These are phyloP conservation scores for Chromoteleia sp. DNA, from an alignment of 2,888 invertebrate species.

Conservation along the genomic window DNA sequence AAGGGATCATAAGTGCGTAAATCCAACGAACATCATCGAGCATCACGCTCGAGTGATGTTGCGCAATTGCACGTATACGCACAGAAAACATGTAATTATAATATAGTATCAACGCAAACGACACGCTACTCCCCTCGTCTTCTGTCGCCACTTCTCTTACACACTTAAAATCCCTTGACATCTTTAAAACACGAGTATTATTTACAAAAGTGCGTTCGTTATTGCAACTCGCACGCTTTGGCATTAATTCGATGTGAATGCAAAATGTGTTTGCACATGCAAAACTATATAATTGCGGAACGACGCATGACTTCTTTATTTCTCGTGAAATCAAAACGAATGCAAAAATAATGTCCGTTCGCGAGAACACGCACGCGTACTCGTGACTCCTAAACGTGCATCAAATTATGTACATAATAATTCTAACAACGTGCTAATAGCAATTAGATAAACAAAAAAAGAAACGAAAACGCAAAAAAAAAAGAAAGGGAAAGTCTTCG, in stretches of 20 bases:
- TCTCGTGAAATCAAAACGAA: slow-evolving; percentile 31
- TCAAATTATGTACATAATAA: slow-evolving; percentile 48
- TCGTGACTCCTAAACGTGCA: slow-evolving; percentile 25
- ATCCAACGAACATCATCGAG: slow-evolving; percentile 6
- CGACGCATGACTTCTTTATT: slow-evolving; percentile 37
- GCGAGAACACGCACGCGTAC: slow-evolving; percentile 4
- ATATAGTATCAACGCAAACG: slow-evolving; percentile 1
- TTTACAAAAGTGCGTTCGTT: slow-evolving; percentile 77
- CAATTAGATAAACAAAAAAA: slow-evolving; percentile 40
- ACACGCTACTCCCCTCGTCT: neutral
- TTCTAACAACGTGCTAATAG: slow-evolving; percentile 68
- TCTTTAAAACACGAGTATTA: slow-evolving; percentile 71
- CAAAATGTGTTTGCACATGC: slow-evolving; percentile 59
- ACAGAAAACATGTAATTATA: slow-evolving; percentile 29
- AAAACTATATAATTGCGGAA: slow-evolving; percentile 50
- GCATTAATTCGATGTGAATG: slow-evolving; percentile 76
- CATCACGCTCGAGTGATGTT: neutral
- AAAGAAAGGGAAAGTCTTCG: neutral
- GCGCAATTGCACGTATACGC: slow-evolving; percentile 18
- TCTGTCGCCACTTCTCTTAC: slow-evolving; percentile 7
- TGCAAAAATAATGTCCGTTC: neutral
- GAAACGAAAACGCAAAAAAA: slow-evolving; percentile 8
- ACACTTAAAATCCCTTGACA: slow-evolving; percentile 39
- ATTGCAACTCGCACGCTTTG: slow-evolving; percentile 77
- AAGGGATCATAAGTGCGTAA: slow-evolving; percentile 33